Conservation (phyloP, 2,888 invertebrate species). For the Agrotis clavis region DNA sequence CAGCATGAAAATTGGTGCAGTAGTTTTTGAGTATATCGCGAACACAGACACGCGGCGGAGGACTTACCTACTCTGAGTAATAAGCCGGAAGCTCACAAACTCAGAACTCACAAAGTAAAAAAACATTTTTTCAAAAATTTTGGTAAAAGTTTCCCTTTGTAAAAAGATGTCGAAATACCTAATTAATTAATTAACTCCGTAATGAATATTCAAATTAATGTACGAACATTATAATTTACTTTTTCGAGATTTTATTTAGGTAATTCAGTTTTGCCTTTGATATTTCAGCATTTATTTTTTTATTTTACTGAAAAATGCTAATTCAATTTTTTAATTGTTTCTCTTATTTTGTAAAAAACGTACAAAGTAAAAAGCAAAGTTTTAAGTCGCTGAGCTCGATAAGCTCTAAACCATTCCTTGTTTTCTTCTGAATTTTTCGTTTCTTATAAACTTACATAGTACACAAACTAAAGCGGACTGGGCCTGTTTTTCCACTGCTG, state of each 20-base stretch:
- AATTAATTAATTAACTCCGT: constrained; percentile 18
- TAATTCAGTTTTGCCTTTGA: background rate
- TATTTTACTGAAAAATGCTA: background rate
- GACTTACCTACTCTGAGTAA: background rate
- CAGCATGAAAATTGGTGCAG: no score
- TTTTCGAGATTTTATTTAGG: background rate
- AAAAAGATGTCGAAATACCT: background rate
- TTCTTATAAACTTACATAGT: no score
- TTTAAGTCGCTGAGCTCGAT: no score
- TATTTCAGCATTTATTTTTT: background rate
- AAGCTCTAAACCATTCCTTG: no score
- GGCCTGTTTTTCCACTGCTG: no score
- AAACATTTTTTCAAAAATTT: background rate
- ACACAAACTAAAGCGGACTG: no score
- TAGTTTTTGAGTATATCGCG: no score
- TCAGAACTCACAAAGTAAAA: background rate
- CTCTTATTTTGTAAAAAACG: no score
- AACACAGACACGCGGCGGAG: no score
- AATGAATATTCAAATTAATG: constrained; percentile 11
- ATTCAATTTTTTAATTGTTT: no score
- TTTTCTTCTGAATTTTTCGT: no score
- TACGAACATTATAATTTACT: background rate
- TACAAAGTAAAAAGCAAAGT: no score
- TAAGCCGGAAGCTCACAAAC: background rate
- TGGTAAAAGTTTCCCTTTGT: background rate